Base-by-base conservation (phyloP, 1,140 invertebrate species). In the Grapholita molesta region DNA sequence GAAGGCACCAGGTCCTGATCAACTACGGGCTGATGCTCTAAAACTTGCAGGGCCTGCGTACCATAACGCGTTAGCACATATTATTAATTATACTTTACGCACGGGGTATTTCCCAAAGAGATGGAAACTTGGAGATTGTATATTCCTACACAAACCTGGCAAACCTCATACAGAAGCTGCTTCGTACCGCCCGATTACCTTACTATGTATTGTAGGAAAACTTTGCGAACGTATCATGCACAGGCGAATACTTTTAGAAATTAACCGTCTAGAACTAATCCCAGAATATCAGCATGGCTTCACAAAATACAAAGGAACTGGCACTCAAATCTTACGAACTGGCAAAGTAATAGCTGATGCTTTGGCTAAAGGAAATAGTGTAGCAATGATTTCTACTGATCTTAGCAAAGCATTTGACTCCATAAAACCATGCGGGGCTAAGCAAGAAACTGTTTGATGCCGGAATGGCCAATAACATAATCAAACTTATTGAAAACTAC, bases 141-240 rank as follows among this genome's bases (percentile, higher is more conserved):
- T 65, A 23, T 65, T 65, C 11, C 15, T 70, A 11, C 68, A 70
- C 24, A 70, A 70, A 33, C 4, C 57, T 2, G 68, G 68, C 3
- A 70, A 70, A 33, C 7, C 61, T 18, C 28, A 52, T 38, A 25
- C n/a, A 6, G 25, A 65, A 2, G 57, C 68, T 7, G 9, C 11
- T 25, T 65, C 67, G 8, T 70, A 70, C 24, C 8, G 61, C 25
- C 68, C 68, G n/a, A 70, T 70, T 23, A 70, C 68, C 8, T 35
- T 70, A n/a, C 68, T 70, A 4, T 65, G 61, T 35, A 70, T 70
- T 8, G 65, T 70, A 61, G 68, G 68, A 9, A 70, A 70, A 33
- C 4, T 70, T 12, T 65, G 53, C 30, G 68, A 70, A 15, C 33
- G 68, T 7, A 28, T 70, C 23, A 35, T 69, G 9, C 33, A 30